phyloP scores from a whole-genome alignment of 2,797 vertebrate genomes.

The Enteromius afrohamiltoni region DNA sequence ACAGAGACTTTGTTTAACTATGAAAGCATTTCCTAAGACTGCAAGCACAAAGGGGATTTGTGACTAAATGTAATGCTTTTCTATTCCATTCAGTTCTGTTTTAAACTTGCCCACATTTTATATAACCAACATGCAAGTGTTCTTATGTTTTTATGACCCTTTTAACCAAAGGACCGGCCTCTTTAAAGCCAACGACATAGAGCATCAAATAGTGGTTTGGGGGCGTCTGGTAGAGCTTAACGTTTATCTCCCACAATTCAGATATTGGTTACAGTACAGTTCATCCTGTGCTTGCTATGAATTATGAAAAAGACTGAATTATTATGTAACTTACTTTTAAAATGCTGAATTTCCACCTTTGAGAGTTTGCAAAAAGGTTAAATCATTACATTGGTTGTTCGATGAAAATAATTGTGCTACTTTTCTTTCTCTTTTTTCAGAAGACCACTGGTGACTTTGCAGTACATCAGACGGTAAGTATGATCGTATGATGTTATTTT shows the following conservation, averaged over 20 bases:
- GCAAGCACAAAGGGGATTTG: conserved; percentile 6
- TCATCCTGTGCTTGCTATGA: neutral
- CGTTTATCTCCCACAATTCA: conserved; percentile 28
- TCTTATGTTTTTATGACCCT: conserved; percentile 5
- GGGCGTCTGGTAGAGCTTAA: conserved; percentile 13
- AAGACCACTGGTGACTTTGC: neutral
- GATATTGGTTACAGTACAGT: neutral
- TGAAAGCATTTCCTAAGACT: conserved; percentile 25
- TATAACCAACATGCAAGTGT: conserved; percentile 17
- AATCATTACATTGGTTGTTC: neutral
- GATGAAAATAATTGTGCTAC: neutral
- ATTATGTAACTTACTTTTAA: neutral
- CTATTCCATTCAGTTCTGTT: conserved; percentile 13
- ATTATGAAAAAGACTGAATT: conserved; percentile 9
- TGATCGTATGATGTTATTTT: neutral
- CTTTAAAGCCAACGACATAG: conserved; percentile 19
- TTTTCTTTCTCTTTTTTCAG: conserved; percentile 24
- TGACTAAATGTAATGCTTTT: neutral
- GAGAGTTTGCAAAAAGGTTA: neutral
- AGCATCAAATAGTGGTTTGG: conserved; percentile 19
- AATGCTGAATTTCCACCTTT: neutral
- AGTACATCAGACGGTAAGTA: conserved; percentile 33
- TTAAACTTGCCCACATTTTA: conserved; percentile 29
- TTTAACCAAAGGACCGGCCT: conserved; percentile 30
- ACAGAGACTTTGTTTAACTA: neutral